Percentiles rank a stretch among this genome's conserved stretches.
These are phyloP conservation scores for Xyrichtys novacula DNA, from an alignment of 2,797 vertebrate genomes.

Conservation along the genomic window DNA sequence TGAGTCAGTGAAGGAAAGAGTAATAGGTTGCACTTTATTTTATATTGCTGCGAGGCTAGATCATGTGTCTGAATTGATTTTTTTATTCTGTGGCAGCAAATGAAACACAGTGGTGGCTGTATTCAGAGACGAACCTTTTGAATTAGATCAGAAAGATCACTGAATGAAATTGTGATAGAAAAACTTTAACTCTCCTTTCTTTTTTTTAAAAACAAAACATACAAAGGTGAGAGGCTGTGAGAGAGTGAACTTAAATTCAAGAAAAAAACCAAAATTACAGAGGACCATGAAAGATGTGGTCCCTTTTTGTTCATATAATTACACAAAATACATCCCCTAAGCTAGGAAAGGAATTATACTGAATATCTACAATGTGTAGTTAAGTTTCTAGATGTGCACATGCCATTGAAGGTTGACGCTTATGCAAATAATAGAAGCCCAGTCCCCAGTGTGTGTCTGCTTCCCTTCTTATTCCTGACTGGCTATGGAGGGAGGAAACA, in stretches of 20 bases:
- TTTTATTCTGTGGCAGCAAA: not conserved
- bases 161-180: not conserved
- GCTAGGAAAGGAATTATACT: no score
- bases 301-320: not conserved
- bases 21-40: slow-evolving; percentile 11
- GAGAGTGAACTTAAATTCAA: not conserved
- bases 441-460: slow-evolving; percentile 25
- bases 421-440: slow-evolving; percentile 46
- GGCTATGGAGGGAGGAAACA: slow-evolving; percentile 29
- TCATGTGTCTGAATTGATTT: slow-evolving; percentile 14
- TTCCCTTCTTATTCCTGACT: slow-evolving; percentile 26
- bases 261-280: no score
- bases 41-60: slow-evolving; percentile 21
- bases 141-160: not conserved
- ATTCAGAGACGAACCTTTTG: slow-evolving; percentile 10
- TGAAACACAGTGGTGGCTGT: not conserved
- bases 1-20: slow-evolving; percentile 6
- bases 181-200: slow-evolving; percentile 6
- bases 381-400: not conserved
- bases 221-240: not conserved
- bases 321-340: not conserved
- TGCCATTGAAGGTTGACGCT: slow-evolving; percentile 28
- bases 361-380: not conserved
- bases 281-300: no score
- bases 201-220: slow-evolving; percentile 3